phyloP scores from a whole-genome alignment of 2,888 invertebrate species.

The Marronus borbonicus region DNA sequence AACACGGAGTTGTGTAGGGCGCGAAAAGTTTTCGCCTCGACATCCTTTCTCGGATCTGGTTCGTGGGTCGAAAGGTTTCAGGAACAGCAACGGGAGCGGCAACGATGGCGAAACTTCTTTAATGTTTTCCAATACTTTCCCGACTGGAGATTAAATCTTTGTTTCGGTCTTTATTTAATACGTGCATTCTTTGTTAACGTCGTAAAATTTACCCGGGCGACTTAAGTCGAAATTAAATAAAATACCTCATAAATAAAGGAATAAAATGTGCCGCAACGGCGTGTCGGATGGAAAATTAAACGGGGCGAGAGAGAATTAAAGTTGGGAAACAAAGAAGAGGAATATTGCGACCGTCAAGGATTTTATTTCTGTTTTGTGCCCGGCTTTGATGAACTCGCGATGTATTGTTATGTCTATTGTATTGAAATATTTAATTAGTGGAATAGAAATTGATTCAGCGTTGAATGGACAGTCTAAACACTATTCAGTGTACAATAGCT shows the following conservation, averaged over 20 bases:
- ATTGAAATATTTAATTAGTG: too few relatives aligned
- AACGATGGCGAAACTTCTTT: constrained; percentile 35
- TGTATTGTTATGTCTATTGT: too few relatives aligned
- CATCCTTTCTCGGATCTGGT: background rate
- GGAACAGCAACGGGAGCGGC: background rate
- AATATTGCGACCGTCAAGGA: background rate
- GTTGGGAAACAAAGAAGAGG: constrained; percentile 15
- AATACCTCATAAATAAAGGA: constrained; percentile 43
- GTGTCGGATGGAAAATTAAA: constrained; percentile 13
- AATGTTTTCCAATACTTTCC: constrained; percentile 48
- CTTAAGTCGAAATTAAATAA: constrained; percentile 46
- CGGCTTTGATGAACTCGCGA: too few relatives aligned
- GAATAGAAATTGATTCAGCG: too few relatives aligned
- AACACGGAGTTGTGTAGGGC: background rate
- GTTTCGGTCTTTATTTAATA: constrained; percentile 49
- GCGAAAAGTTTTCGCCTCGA: constrained; percentile 22
- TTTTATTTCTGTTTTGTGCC: background rate
- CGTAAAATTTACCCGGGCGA: constrained; percentile 43
- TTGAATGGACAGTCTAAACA: too few relatives aligned
- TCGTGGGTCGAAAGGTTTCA: constrained; percentile 20
- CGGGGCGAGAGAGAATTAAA: background rate
- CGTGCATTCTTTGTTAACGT: constrained; percentile 48
- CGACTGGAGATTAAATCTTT: constrained; percentile 48
- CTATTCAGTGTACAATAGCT: too few relatives aligned
- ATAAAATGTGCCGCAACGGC: background rate